Conservation (phyloP, 2,113 vertebrate species). For the Rhinoptilus africanus region DNA sequence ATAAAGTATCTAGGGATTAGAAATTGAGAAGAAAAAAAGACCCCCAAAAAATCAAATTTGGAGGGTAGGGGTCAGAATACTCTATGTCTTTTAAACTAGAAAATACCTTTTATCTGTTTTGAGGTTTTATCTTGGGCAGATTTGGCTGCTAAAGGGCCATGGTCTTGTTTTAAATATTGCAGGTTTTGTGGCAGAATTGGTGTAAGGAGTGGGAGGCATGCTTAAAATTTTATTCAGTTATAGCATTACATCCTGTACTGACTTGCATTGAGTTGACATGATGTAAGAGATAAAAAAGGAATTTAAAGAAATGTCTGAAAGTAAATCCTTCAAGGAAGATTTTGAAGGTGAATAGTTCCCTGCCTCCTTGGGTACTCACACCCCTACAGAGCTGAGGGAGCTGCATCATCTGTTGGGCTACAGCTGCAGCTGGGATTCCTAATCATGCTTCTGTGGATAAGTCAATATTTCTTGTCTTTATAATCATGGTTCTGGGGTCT, state of each 20-base stretch:
- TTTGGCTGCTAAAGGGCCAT: neutral
- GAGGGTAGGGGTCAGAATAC: fast-evolving
- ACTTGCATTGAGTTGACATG: neutral
- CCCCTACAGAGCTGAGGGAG: neutral
- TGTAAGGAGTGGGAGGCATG: neutral
- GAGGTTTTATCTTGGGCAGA: neutral
- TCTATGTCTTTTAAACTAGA: neutral
- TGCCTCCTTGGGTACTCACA: neutral
- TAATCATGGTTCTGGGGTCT: neutral
- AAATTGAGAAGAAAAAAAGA: neutral
- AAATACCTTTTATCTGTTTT: neutral
- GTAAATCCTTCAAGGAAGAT: neutral
- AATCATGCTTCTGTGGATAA: neutral
- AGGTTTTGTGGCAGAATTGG: neutral
- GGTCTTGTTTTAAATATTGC: neutral
- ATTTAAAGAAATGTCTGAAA: neutral
- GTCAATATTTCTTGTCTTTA: neutral
- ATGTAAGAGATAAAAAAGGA: neutral
- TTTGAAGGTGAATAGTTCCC: neutral
- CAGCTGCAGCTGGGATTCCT: neutral
- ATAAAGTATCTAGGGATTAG: neutral
- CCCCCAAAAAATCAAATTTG: neutral
- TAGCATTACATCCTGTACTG: neutral
- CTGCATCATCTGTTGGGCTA: neutral
- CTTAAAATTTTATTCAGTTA: neutral